Percentiles rank a stretch among this genome's conserved stretches.
These are phyloP conservation scores for Gasterosteus aculeatus DNA, from an alignment of 2,113 vertebrate species.

Conservation along the genomic window DNA sequence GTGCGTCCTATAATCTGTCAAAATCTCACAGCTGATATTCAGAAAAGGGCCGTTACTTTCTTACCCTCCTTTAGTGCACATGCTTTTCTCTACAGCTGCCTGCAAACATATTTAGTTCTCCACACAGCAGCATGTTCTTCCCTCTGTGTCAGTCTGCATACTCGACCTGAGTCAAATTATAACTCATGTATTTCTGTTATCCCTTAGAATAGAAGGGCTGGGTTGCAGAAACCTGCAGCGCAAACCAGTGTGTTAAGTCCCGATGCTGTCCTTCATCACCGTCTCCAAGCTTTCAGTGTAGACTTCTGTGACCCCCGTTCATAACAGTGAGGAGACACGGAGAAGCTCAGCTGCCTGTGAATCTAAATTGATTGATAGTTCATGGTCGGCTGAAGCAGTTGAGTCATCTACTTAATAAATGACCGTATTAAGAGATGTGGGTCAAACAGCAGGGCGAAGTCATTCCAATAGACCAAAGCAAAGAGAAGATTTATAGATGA, in stretches of 20 bases:
- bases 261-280: slow-evolving; percentile 23
- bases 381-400: slow-evolving; percentile 1
- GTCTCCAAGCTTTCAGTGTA: slow-evolving; percentile 56
- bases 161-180: slow-evolving; percentile 56
- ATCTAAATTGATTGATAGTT: slow-evolving; percentile 22
- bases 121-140: slow-evolving; percentile 57
- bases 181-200: slow-evolving; percentile 70
- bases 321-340: not conserved
- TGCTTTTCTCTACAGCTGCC: slow-evolving; percentile 27
- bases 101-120: slow-evolving; percentile 37
- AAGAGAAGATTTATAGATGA: slow-evolving; percentile 14
- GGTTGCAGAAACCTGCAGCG: slow-evolving; percentile 14
- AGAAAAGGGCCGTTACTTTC: not conserved
- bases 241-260: slow-evolving; percentile 41
- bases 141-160: slow-evolving; percentile 34
- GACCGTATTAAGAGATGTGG: slow-evolving; percentile 38
- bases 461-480: slow-evolving; percentile 11
- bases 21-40: not conserved
- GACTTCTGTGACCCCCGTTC: slow-evolving; percentile 32
- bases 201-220: slow-evolving; percentile 72
- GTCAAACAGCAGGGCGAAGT: slow-evolving; percentile 31
- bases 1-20: not conserved
- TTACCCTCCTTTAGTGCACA: not conserved
- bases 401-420: slow-evolving; percentile 22
- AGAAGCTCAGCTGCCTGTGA: not conserved